Evolutionary conservation across 2,888 invertebrate species (phyloP).

Genomic region (Camptogramma bilineatum): DNA sequence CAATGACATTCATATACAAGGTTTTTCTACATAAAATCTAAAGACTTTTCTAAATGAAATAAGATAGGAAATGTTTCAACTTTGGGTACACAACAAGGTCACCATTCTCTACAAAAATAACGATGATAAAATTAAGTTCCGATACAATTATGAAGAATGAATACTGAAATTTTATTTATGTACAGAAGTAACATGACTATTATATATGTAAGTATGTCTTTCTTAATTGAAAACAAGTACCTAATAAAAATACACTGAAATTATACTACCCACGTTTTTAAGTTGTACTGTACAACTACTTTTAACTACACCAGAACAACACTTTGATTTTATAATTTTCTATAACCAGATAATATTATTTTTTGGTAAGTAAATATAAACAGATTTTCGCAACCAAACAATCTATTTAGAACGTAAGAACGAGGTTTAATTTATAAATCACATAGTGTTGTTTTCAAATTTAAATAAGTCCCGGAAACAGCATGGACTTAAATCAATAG

Average conservation of each 20-base stretch:
- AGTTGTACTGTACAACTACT: slow-evolving; percentile 12
- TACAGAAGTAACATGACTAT: neutral
- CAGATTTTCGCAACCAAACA: neutral
- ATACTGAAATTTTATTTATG: slow-evolving; percentile 2
- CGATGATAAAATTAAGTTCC: neutral
- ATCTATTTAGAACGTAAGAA: neutral
- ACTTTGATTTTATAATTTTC: slow-evolving; percentile 10
- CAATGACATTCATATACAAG: slow-evolving; percentile 61
- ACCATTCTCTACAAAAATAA: neutral
- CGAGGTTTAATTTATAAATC: too few relatives aligned
- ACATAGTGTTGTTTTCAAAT: slow-evolving; percentile 27
- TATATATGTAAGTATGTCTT: neutral
- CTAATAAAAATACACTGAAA: slow-evolving; percentile 9
- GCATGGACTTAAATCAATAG: neutral
- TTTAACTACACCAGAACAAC: slow-evolving; percentile 13
- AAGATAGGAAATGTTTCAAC: neutral
- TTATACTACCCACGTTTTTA: slow-evolving; percentile 19
- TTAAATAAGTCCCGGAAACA: slow-evolving; percentile 39
- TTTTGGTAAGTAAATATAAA: neutral
- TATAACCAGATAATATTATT: neutral
- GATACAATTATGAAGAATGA: slow-evolving; percentile 3
- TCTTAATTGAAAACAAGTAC: slow-evolving; percentile 1
- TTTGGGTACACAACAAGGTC: neutral
- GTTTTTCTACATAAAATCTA: slow-evolving; percentile 28
- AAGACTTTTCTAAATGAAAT: slow-evolving; percentile 19